Evolutionary conservation across 2,113 vertebrate species (phyloP).

Genomic region (Gnathonemus echidnorhynchus): DNA sequence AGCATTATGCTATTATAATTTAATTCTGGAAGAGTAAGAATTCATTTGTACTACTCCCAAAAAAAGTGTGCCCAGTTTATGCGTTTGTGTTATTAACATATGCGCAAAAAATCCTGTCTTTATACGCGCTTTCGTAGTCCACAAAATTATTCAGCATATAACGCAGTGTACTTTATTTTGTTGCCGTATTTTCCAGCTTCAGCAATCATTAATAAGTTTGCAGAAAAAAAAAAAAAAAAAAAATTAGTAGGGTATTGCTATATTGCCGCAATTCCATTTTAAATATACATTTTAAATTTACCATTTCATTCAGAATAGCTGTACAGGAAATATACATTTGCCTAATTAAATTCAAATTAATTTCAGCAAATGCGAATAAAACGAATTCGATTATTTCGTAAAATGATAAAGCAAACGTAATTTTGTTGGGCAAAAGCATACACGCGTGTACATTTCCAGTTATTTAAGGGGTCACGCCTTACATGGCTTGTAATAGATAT

Average conservation of each 20-base stretch:
- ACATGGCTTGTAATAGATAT: neutral
- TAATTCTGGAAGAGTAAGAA: neutral
- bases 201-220: neutral
- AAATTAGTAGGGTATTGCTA: neutral
- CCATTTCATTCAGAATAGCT: neutral
- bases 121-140: neutral
- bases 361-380: neutral
- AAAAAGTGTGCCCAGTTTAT: neutral
- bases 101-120: neutral
- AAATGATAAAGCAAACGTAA: neutral
- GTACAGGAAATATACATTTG: neutral
- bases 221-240: neutral
- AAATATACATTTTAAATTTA: neutral
- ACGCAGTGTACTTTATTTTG: neutral
- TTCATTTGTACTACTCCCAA: neutral
- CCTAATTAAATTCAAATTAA: neutral
- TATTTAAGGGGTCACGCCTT: neutral
- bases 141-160: neutral
- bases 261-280: neutral
- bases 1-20: neutral
- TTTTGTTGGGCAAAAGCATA: neutral
- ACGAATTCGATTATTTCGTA: neutral
- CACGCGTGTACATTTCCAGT: neutral
- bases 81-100: neutral
- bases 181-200: neutral